Evolutionary conservation across 2,888 invertebrate genomes (phyloP), one percentile per base, ranked within the genome.

Genomic region (Drosophila eohydei): DNA sequence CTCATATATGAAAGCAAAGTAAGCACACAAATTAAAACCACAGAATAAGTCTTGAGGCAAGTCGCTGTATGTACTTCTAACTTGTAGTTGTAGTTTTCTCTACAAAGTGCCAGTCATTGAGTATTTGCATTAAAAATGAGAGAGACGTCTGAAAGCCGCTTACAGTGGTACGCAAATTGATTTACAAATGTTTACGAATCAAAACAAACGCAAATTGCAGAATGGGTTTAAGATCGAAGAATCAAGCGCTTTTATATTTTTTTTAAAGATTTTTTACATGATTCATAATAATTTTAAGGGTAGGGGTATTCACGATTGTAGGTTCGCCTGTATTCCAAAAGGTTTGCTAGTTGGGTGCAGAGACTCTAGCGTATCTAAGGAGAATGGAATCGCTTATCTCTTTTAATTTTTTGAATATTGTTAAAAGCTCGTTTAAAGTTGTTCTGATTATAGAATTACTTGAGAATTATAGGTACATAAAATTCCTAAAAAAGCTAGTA

Each of bases 51-150:
- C 86, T 76, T 63, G 61, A 71, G 67, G 56, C 65, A 73, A 79
- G 71, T 65, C 62, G 67, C 38, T 38, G 38, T 80, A 60, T 71
- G 70, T 67, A 62, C 44, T 44, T 62, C 54, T 54, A 59, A 14
- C 41, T 56, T 64, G 66, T 59, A 60, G 69, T 57, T 73, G 71
- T 77, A 83, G 81, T 86, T 87, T 74, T 64, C 77, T 65, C 66
- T 51, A 75, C 70, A 81, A 81, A 74, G 74, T 80, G 80, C 63
- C 71, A 81, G 70, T 70, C 83, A 80, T 77, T 72, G 73, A 75
- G 80, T 74, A 84, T 86, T 83, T 89, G 80, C 85, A 89, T 86
- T 87, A 80, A 89, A 89, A 89, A 86, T 86, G 80, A 85, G 74
- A 70, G 54, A 71, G 55, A 74, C 69, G 84, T 83, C 84, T 78